phyloP scores from a whole-genome alignment of 2,797 vertebrate species.

The Rhinella marina region DNA sequence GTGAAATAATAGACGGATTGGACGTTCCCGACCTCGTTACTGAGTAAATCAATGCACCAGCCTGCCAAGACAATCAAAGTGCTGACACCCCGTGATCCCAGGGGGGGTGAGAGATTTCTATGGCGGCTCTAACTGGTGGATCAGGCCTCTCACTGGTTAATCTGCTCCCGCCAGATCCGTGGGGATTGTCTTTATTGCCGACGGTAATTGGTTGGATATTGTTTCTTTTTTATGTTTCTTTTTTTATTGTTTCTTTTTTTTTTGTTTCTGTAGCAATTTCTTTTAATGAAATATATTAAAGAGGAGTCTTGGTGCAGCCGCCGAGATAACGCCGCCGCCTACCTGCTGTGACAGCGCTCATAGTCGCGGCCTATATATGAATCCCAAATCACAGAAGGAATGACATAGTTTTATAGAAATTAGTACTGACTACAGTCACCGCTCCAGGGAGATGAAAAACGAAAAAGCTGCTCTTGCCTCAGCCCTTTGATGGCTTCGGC shows the following conservation, averaged over 20 bases:
- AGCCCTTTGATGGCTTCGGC: constrained; percentile 40
- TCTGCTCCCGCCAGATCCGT: constrained; percentile 70
- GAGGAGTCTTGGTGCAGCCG: constrained; percentile 68
- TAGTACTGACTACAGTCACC: constrained; percentile 83
- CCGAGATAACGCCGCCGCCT: constrained; percentile 65
- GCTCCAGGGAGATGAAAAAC: constrained; percentile 66
- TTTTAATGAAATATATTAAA: constrained; percentile 82
- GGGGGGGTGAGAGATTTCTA: constrained; percentile 69
- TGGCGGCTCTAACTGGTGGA: constrained; percentile 74
- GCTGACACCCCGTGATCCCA: constrained; percentile 60
- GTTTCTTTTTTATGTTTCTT: constrained; percentile 71
- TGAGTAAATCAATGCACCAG: constrained; percentile 74
- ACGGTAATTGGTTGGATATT: constrained; percentile 79
- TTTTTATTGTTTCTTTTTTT: constrained; percentile 73
- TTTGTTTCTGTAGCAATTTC: constrained; percentile 75
- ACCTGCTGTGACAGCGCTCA: constrained; percentile 68
- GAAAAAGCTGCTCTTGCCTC: constrained; percentile 65
- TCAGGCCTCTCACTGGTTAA: constrained; percentile 80
- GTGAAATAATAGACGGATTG: constrained; percentile 39
- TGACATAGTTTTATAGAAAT: constrained; percentile 90
- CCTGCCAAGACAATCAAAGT: constrained; percentile 71
- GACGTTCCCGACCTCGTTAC: constrained; percentile 67
- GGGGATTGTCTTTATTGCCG: constrained; percentile 76
- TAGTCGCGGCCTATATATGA: constrained; percentile 80
- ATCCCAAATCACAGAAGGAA: constrained; percentile 89